Evolutionary conservation across 2,113 vertebrate genomes (phyloP), one percentile per base, ranked within the genome.

Genomic region (Etheostoma spectabile): DNA sequence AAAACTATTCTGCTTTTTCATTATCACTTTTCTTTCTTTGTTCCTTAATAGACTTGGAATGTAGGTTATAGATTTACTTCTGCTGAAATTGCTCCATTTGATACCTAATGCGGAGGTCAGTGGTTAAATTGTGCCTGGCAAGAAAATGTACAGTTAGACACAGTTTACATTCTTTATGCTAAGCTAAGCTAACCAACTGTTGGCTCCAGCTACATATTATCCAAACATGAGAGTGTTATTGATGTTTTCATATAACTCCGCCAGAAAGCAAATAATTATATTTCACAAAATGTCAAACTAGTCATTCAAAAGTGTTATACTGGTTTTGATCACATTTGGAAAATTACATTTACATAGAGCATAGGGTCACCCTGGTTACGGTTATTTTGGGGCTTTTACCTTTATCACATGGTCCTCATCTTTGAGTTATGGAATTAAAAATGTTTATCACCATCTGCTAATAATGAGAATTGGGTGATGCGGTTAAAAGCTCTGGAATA

Each of bases 1-100:
- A 67, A 74, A 71, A 82, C 77, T 64, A 80, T 79, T 69, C 35
- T 64, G 13, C 18, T 75, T 62, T 75, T 56, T 57, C 5, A 6
- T 21, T 80, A 18, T 68, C 59, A 42, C 74, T 82, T 66, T 56
- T 42, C 18, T 72, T 70, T 62, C 18, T 59, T 72, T 61, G 62
- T 78, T 22, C 19, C 1, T 24, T 79, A 73, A 80, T 74, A 45
- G 45, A 71, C 46, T 46, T 13, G 21, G 59, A 57, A 42, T 63
- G 63, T 27, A 48, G 66, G 45, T 52, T 81, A 24, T 27, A 6
- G 30, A 49, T 30, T 60, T 74, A 27, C 22, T 78, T 61, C 42
- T 24, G 38, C 33, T 42, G 11, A 75, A 78, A 57, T 64, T 14
- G 12, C 74, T 77, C 16, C 38, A 45, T 61, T 48, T 79, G 51